These are phyloP conservation scores for Chamaetylas fuelleborni DNA, from an alignment of 2,113 vertebrate species.

Conservation along the genomic window DNA sequence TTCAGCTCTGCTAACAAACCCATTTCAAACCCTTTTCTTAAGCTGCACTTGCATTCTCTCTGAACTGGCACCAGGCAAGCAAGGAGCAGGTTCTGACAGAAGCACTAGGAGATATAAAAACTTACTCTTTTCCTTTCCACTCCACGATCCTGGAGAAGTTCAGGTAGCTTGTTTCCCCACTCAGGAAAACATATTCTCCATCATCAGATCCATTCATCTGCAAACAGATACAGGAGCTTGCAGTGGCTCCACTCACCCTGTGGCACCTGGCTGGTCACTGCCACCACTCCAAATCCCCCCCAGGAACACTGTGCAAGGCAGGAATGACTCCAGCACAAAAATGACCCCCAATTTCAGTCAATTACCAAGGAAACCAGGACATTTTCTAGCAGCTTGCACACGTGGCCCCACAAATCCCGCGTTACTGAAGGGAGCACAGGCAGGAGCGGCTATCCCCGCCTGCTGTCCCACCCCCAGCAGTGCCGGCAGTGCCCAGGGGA, in stretches of 20 bases:
- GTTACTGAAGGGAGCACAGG: not conserved
- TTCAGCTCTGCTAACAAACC: not conserved
- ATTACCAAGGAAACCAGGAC: not conserved
- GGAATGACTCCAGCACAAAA: not conserved
- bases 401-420: rapidly evolving
- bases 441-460: not conserved
- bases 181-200: slow-evolving; percentile 88
- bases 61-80: not conserved
- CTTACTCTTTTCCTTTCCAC: slow-evolving; percentile 88
- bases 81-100: not conserved
- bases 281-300: not conserved
- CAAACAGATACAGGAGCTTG: not conserved
- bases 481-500: not conserved
- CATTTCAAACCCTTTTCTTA: not conserved
- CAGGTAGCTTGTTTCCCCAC: slow-evolving; percentile 82
- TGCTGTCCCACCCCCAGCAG: not conserved
- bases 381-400: not conserved
- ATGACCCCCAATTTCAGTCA: not conserved
- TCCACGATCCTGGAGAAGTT: slow-evolving; percentile 89
- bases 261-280: not conserved
- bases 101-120: not conserved
- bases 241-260: not conserved
- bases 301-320: not conserved
- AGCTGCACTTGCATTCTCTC: not conserved
- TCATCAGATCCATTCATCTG: slow-evolving; percentile 90